These are phyloP conservation scores for Stenodema calcarata DNA, from an alignment of 2,888 invertebrate genomes.

Conservation along the genomic window DNA sequence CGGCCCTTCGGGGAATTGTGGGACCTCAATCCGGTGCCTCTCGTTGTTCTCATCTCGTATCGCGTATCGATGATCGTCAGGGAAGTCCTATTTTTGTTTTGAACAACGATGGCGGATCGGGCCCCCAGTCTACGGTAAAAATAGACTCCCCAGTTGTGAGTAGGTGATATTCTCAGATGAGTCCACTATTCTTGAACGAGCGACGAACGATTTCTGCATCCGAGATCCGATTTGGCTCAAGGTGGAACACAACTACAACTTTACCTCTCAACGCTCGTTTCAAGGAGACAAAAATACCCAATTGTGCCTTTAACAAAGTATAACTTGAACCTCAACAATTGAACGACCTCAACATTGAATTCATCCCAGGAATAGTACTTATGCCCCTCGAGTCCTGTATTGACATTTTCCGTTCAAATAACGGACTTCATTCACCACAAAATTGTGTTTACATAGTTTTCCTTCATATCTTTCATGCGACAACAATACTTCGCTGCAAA, in stretches of 20 bases:
- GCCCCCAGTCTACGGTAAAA: conserved; percentile 23
- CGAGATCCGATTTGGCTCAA: neutral
- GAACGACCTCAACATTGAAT: too few species aligned
- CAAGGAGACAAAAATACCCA: neutral
- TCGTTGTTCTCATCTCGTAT: neutral
- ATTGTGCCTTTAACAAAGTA: too few species aligned
- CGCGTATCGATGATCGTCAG: neutral
- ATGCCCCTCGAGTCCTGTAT: too few species aligned
- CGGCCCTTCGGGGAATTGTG: too few species aligned
- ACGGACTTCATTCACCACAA: too few species aligned
- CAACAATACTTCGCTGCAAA: too few species aligned
- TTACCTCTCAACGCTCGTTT: neutral
- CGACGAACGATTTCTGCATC: conserved; percentile 1
- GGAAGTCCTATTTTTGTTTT: conserved; percentile 5
- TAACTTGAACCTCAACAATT: too few species aligned
- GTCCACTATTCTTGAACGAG: neutral
- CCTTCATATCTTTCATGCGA: too few species aligned
- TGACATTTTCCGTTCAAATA: too few species aligned
- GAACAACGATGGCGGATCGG: conserved; percentile 33
- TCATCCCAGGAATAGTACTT: too few species aligned
- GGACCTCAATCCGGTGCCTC: too few species aligned
- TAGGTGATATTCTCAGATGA: conserved; percentile 13
- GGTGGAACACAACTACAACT: neutral
- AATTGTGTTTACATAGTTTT: too few species aligned
- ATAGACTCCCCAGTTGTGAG: neutral